Evolutionary conservation across 2,113 vertebrate species (phyloP).

Genomic region (Campylorhamphus procurvoides): DNA sequence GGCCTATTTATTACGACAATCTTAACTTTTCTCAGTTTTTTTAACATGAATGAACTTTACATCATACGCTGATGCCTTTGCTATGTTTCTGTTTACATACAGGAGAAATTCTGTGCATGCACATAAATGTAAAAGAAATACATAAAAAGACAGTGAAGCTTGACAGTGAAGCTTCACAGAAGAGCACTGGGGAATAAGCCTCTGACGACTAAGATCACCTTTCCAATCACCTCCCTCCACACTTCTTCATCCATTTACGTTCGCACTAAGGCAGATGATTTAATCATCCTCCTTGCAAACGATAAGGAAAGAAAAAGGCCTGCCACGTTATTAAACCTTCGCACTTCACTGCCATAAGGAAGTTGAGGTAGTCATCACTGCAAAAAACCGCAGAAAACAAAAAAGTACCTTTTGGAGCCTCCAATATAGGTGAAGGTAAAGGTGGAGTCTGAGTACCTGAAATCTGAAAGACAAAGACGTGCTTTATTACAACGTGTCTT

Average conservation of each 20-base stretch:
- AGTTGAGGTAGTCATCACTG: conserved; percentile 37
- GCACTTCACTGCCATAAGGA: conserved; percentile 41
- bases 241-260: not conserved
- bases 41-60: not conserved
- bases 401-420: conserved; percentile 86
- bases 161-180: not conserved
- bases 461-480: conserved; percentile 81
- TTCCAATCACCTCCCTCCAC: not conserved
- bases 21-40: not conserved
- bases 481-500: not conserved
- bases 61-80: not conserved
- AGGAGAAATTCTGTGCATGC: not conserved
- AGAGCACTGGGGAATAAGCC: not conserved
- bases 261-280: not conserved
- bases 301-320: not conserved
- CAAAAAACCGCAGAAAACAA: not conserved
- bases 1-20: not conserved
- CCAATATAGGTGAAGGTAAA: conserved; percentile 88
- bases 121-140: not conserved
- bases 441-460: conserved; percentile 88
- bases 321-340: not conserved
- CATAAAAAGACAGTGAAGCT: not conserved
- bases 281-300: not conserved
- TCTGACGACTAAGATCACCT: not conserved
- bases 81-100: not conserved